phyloP scores from a whole-genome alignment of 64 coral and sea anemone species.

The Actinia equina region DNA sequence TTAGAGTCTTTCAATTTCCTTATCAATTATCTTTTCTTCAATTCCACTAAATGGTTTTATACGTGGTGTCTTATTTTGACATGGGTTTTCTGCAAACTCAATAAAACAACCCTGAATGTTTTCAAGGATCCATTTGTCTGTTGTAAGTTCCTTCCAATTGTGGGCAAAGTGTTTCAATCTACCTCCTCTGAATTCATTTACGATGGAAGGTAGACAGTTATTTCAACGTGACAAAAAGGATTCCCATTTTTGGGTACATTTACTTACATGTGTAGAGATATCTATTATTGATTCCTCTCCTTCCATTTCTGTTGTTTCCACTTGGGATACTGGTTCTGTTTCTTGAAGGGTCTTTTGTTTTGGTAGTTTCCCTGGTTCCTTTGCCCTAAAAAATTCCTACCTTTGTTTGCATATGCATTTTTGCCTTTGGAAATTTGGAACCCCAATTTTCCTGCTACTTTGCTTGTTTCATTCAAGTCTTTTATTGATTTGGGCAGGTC shows the following conservation, averaged over 20 bases:
- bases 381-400: slow-evolving; percentile 18
- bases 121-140: not conserved
- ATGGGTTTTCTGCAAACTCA: not conserved
- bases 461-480: slow-evolving; percentile 22
- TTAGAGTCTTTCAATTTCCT: too few relatives aligned
- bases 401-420: slow-evolving; percentile 19
- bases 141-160: not conserved
- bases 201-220: not conserved
- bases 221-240: not conserved
- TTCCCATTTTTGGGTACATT: not conserved
- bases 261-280: not conserved
- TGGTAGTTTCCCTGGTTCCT: not conserved
- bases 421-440: slow-evolving; percentile 12
- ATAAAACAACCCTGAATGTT: not conserved
- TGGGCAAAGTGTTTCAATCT: slow-evolving; percentile 16
- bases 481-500: slow-evolving; percentile 24
- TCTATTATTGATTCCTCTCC: not conserved
- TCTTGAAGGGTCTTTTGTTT: not conserved
- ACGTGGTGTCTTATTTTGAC: not conserved
- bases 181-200: slow-evolving; percentile 4
- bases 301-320: slow-evolving; percentile 8
- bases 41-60: not conserved
- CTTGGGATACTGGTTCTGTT: not conserved
- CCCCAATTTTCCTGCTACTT: slow-evolving; percentile 23
- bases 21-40: too few relatives aligned